These are phyloP conservation scores for Gryon sp. DNA, from an alignment of 1,140 invertebrate species.

Conservation along the genomic window DNA sequence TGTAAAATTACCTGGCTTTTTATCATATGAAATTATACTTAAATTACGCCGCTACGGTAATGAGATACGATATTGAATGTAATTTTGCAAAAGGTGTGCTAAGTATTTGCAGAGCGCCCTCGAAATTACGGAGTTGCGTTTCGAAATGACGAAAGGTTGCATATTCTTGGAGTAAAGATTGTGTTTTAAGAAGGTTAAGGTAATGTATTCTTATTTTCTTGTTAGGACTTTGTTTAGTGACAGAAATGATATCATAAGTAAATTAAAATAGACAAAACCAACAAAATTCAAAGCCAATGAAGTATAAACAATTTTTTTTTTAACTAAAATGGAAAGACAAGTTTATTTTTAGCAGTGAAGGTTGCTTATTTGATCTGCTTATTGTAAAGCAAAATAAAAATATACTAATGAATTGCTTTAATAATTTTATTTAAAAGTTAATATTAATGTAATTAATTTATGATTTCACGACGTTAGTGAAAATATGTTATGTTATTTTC, in stretches of 20 bases:
- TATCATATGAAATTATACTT: constrained; percentile 45
- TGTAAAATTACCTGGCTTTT: constrained; percentile 42
- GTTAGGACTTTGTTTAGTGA: constrained; percentile 7
- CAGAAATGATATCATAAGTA: not conserved
- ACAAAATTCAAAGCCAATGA: too few species aligned
- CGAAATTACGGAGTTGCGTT: constrained; percentile 19
- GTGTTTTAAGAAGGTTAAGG: constrained; percentile 24
- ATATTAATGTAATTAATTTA: too few species aligned
- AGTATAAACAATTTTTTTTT: too few species aligned
- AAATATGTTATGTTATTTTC: too few species aligned
- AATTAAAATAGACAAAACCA: too few species aligned
- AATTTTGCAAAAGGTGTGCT: constrained; percentile 50
- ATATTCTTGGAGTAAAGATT: constrained; percentile 29
- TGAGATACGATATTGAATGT: constrained; percentile 39
- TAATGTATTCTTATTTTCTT: not conserved
- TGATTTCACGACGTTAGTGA: too few species aligned
- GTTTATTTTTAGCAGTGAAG: too few species aligned
- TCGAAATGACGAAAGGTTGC: not conserved
- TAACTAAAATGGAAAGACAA: too few species aligned
- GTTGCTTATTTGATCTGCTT: too few species aligned
- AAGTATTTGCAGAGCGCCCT: constrained; percentile 47
- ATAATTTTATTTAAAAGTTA: too few species aligned
- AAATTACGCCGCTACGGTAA: constrained; percentile 40
- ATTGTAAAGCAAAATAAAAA: too few species aligned
- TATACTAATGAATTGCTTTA: too few species aligned